phyloP scores from a whole-genome alignment of 2,797 vertebrate species.

The Peromyscus nudipes region DNA sequence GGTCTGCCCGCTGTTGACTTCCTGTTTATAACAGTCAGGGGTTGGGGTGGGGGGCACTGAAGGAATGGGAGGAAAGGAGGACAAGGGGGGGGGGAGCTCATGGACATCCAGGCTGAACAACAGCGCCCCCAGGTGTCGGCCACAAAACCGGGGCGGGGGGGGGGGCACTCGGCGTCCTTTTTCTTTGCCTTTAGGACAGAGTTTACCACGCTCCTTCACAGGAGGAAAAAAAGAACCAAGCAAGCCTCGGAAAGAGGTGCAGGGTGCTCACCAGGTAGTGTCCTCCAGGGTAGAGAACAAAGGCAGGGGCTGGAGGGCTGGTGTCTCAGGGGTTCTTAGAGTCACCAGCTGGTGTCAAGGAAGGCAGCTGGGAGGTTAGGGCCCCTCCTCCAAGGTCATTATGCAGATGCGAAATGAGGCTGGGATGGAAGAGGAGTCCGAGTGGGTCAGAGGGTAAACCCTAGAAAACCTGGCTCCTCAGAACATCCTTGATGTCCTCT shows the following conservation, averaged over 20 bases:
- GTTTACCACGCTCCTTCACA: background rate
- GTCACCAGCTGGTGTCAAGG: background rate
- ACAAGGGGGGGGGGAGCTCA: background rate
- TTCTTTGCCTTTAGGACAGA: background rate
- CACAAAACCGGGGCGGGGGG: background rate
- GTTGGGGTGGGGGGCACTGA: background rate
- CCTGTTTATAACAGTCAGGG: conserved; percentile 69
- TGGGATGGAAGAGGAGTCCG: background rate
- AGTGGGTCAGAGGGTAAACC: background rate
- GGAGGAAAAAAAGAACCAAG: background rate
- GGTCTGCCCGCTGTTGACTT: background rate
- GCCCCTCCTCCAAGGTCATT: background rate
- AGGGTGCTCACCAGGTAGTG: background rate
- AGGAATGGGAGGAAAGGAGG: background rate
- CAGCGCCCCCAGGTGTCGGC: conserved; percentile 80
- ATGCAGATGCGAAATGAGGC: background rate
- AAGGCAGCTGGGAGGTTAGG: background rate
- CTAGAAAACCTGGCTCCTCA: background rate
- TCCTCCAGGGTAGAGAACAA: background rate
- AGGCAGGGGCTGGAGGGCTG: background rate
- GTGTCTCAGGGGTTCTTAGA: background rate
- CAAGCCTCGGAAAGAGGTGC: background rate
- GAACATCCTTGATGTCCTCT: background rate
- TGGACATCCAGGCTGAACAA: conserved; percentile 62
- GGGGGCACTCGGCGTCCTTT: conserved; percentile 43